Evolutionary conservation across 2,797 vertebrate genomes (phyloP), one percentile per base, ranked within the genome.

Genomic region (Melanotaenia trifasciata): DNA sequence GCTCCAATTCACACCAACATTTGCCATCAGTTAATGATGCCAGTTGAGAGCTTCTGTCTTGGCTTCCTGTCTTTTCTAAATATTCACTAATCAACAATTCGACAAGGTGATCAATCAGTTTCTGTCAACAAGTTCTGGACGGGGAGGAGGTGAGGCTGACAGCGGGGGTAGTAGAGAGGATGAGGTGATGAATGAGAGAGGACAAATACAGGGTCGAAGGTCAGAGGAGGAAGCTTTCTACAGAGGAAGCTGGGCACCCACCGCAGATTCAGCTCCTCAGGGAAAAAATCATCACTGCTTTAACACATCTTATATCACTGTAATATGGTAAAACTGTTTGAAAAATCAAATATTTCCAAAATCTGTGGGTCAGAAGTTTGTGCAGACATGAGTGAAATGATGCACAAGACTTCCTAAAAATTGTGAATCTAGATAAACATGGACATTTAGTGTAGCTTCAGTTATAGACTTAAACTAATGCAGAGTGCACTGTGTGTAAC

Each of bases 181-280:
- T 85, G 88, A 91, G 84, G 80, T 94, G 95, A 95, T 87, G 94
- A 93, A 95, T 91, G 92, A 93, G 92, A 86, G 90, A 86, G 89
- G 94, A 93, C 95, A 96, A 94, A 93, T 89, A 91, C 84, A 40
- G 87, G 91, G 91, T 92, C 91, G 85, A 78, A 91, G 91, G 90
- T 93, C 92, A 92, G 85, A 87, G 67, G 56, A 62, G 47, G 79
- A 84, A 72, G 89, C 87, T 84, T 68, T 87, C 56, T 74, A 84
- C 77, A 88, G 73, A 86, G 89, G 89, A 90, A 86, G 84, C 45
- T 2, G 66, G 61, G 76, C 67, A 33, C 76, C 51, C 74, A 40
- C 73, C 65, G 50, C 11, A 43, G 73, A 79, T 79, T 69, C 72
- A 36, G 79, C 81, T 80, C 84, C 58, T 70, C 67, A 35, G 67